Percentiles rank a stretch among this genome's conserved stretches.
phyloP scores from a whole-genome alignment of 2,113 vertebrate species.

The Bufo bufo region DNA sequence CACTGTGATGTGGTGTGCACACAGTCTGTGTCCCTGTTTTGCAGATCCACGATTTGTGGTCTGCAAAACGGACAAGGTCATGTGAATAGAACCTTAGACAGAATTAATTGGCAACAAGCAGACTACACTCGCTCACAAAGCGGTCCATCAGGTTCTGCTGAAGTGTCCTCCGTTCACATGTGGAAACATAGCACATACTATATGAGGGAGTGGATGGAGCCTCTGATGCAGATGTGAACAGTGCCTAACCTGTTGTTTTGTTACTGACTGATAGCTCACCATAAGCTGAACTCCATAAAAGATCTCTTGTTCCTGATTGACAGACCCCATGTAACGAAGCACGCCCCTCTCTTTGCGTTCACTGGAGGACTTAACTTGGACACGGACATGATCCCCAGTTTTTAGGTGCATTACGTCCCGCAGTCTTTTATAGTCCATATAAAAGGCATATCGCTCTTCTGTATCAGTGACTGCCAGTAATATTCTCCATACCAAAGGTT shows the following conservation, averaged over 20 bases:
- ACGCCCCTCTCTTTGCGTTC: constrained; percentile 72
- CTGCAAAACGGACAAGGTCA: too few species aligned
- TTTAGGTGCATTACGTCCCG: constrained; percentile 64
- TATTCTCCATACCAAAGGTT: constrained; percentile 62
- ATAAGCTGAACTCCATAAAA: constrained; percentile 76
- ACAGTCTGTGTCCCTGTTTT: too few species aligned
- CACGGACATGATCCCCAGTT: constrained; percentile 66
- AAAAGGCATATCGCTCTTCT: constrained; percentile 69
- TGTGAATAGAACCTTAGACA: too few species aligned
- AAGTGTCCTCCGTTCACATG: too few species aligned
- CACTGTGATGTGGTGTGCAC: too few species aligned
- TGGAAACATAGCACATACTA: too few species aligned
- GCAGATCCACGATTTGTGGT: too few species aligned
- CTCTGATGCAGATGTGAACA: too few species aligned
- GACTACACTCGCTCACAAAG: too few species aligned
- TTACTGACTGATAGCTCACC: constrained; percentile 48
- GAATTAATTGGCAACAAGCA: too few species aligned
- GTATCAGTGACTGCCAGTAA: constrained; percentile 74
- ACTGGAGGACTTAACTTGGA: constrained; percentile 65
- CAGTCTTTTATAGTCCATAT: constrained; percentile 67
- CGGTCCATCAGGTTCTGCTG: too few species aligned
- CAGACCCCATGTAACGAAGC: constrained; percentile 72
- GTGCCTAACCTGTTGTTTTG: background rate
- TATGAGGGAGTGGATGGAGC: too few species aligned
- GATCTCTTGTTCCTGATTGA: constrained; percentile 67